These are phyloP conservation scores for Gonatopus flavifemur DNA, from an alignment of 1,140 invertebrate genomes.

Conservation along the genomic window DNA sequence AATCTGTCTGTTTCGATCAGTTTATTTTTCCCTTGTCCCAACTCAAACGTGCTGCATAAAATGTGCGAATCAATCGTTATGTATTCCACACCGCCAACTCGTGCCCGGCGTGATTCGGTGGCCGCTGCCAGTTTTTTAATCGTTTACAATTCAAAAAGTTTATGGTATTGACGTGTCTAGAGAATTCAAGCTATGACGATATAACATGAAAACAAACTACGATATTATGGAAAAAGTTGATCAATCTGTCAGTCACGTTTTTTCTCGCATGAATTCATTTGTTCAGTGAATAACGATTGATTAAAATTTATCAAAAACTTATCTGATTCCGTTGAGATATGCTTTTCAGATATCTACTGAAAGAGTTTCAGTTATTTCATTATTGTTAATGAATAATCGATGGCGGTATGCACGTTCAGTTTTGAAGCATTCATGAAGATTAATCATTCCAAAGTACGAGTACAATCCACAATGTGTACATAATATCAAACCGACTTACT, in stretches of 20 bases:
- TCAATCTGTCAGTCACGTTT: background rate
- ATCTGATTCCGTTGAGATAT: too few species aligned
- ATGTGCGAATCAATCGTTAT: conserved; percentile 16
- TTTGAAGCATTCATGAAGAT: background rate
- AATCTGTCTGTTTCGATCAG: conserved; percentile 15
- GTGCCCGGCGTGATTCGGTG: conserved; percentile 12
- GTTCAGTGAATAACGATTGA: background rate
- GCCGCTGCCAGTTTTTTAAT: conserved; percentile 12
- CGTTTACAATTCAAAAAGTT: conserved; percentile 9
- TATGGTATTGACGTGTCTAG: background rate
- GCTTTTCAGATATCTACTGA: too few species aligned
- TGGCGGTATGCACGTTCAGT: conserved; percentile 1
- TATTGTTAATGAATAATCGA: too few species aligned
- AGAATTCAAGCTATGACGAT: too few species aligned
- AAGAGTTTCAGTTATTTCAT: too few species aligned
- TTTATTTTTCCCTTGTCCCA: conserved; percentile 17
- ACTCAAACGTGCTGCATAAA: conserved; percentile 2
- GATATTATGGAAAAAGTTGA: background rate
- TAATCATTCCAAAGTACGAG: conserved; percentile 10
- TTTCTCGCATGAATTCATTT: conserved; percentile 6
- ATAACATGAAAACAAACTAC: too few species aligned
- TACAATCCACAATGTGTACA: conserved; percentile 3
- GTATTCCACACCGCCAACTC: conserved; percentile 16
- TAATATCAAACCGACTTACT: conserved; percentile 1
- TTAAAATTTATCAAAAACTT: too few species aligned